Percentiles rank a stretch among this genome's conserved stretches.
These are phyloP conservation scores for Pachyrhynchus sulphureomaculatus DNA, from an alignment of 1,140 invertebrate genomes.

Conservation along the genomic window DNA sequence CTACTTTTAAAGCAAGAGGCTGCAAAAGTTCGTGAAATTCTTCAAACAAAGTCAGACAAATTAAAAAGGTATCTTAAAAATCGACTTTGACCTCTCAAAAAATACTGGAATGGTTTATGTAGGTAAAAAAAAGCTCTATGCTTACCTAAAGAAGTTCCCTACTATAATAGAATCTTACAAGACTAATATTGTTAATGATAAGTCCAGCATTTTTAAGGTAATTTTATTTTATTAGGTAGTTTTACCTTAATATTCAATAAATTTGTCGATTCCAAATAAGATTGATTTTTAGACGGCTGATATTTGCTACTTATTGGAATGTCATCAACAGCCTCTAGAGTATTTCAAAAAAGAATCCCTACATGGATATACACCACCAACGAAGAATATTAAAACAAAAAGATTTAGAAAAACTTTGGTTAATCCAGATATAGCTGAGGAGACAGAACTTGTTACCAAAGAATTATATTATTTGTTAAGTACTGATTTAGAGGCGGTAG, in stretches of 20 bases:
- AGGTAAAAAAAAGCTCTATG: slow-evolving; percentile 32
- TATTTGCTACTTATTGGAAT: slow-evolving; percentile 44
- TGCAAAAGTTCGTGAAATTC: slow-evolving; percentile 28
- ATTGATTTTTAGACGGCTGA: slow-evolving; percentile 38
- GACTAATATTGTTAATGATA: slow-evolving; percentile 37
- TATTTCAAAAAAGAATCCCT: slow-evolving; percentile 21
- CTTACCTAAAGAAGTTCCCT: slow-evolving; percentile 42
- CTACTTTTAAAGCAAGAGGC: slow-evolving; percentile 35
- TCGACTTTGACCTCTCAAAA: slow-evolving; percentile 36
- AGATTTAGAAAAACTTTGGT: slow-evolving; percentile 45
- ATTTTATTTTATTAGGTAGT: neutral
- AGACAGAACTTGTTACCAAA: slow-evolving; percentile 40
- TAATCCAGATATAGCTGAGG: slow-evolving; percentile 41
- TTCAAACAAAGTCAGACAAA: slow-evolving; percentile 42
- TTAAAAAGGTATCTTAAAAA: slow-evolving; percentile 40
- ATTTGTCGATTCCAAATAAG: neutral
- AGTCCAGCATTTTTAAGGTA: slow-evolving; percentile 38
- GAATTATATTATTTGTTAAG: slow-evolving; percentile 45
- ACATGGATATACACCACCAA: slow-evolving; percentile 43
- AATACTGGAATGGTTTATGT: slow-evolving; percentile 31
- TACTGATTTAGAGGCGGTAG: slow-evolving; percentile 46
- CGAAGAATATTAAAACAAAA: slow-evolving; percentile 45
- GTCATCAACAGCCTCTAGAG: slow-evolving; percentile 19
- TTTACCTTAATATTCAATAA: neutral
- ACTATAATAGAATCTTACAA: slow-evolving; percentile 48